A percentile compares a stretch with the other conserved stretches of the same genome.
Conservation (phyloP, 2,113 vertebrate species). For the Hoplias malabaricus region DNA sequence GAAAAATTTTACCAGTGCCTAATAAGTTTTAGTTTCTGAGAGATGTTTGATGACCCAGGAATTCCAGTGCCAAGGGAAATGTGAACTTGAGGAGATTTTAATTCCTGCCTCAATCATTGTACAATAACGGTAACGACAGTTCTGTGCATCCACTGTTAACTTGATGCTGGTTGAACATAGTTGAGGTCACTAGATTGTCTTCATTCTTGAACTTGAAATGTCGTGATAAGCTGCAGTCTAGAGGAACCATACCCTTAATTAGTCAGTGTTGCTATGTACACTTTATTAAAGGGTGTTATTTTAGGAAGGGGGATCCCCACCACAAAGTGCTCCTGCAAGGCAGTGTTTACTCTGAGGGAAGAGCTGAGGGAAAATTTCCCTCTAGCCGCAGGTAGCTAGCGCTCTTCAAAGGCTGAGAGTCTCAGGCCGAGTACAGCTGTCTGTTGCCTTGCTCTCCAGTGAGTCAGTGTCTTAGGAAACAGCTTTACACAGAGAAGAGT, state of each 20-base stretch:
- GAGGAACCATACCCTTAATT: constrained; percentile 10
- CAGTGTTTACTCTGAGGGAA: constrained; percentile 53
- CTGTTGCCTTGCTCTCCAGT: background rate
- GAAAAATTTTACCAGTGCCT: no score
- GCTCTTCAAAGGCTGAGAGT: background rate
- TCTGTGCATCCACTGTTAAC: no score
- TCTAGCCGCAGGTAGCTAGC: background rate
- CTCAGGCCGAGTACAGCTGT: constrained; percentile 11
- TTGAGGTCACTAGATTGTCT: background rate
- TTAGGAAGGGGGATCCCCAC: constrained; percentile 55
- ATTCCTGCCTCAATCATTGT: no score
- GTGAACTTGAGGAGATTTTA: no score
- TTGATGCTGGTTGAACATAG: no score
- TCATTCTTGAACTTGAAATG: constrained; percentile 20
- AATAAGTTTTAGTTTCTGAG: no score
- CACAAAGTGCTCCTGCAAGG: constrained; percentile 39
- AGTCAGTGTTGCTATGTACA: constrained; percentile 28
- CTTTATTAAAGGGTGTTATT: constrained; percentile 27
- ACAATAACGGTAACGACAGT: no score
- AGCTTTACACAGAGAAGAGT: background rate
- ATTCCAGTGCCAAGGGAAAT: no score
- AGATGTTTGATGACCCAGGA: no score
- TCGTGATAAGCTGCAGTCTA: constrained; percentile 4
- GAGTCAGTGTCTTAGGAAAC: background rate
- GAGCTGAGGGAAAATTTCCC: background rate